phyloP scores from a whole-genome alignment of 2,113 vertebrate genomes.

The Talpa occidentalis region DNA sequence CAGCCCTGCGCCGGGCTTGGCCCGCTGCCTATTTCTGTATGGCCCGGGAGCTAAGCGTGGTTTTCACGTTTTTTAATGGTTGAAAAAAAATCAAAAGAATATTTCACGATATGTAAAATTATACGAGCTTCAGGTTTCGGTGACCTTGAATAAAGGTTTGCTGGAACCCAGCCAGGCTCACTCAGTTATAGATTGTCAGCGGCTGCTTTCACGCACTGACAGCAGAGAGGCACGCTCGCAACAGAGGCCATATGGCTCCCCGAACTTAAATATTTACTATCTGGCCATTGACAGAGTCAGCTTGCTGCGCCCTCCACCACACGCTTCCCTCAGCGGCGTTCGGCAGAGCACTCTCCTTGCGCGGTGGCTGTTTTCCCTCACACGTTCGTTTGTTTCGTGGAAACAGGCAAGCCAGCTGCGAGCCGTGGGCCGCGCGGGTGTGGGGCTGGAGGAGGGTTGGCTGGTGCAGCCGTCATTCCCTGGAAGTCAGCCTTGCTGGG shows the following conservation, averaged over 20 bases:
- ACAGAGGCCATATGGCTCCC: neutral
- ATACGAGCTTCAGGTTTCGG: neutral
- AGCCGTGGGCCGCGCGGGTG: neutral
- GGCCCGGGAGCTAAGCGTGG: neutral
- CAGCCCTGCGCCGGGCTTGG: neutral
- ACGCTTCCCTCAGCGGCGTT: neutral
- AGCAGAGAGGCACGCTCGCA: neutral
- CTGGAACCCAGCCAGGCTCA: neutral
- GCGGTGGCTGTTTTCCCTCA: neutral
- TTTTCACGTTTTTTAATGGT: neutral
- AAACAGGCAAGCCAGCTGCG: neutral
- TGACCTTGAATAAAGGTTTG: neutral
- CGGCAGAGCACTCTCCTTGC: too few species aligned
- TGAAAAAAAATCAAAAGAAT: neutral
- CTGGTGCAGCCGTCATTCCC: neutral
- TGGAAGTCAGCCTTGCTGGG: neutral
- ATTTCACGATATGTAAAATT: neutral
- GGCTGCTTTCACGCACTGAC: neutral
- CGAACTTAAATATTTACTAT: neutral
- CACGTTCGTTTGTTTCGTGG: neutral
- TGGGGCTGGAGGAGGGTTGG: neutral
- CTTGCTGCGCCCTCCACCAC: too few species aligned
- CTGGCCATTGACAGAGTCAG: neutral
- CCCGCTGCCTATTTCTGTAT: neutral
- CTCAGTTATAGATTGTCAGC: neutral